A percentile compares a stretch with the other conserved stretches of the same genome.
Conservation (phyloP, 2,797 vertebrate genomes). For the Coranthus polyacanthus region DNA sequence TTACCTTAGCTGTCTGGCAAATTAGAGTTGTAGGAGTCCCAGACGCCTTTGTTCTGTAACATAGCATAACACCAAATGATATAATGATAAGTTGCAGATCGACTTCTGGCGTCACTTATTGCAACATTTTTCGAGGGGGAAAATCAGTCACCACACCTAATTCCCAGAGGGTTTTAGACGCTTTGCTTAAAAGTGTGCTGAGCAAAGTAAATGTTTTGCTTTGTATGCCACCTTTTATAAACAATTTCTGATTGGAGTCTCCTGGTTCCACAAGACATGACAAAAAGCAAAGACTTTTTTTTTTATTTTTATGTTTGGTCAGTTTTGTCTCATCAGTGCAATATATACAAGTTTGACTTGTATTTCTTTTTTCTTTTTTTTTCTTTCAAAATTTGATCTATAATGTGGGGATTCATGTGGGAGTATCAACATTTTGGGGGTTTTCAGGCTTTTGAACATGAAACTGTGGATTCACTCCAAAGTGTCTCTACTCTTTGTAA, state of each 20-base stretch:
- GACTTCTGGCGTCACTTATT: constrained; percentile 60
- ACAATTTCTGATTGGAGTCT: neutral
- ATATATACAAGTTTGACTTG: no score
- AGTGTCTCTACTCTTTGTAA: constrained; percentile 49
- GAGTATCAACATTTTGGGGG: constrained; percentile 16
- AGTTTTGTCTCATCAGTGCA: no score
- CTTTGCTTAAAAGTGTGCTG: constrained; percentile 29
- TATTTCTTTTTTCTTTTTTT: no score
- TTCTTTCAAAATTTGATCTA: constrained; percentile 3
- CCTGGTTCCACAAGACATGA: neutral
- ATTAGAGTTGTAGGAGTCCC: constrained; percentile 59
- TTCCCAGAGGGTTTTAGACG: constrained; percentile 40
- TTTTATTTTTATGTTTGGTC: no score
- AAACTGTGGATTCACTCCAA: constrained; percentile 26
- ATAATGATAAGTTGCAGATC: constrained; percentile 69
- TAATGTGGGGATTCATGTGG: constrained; percentile 2
- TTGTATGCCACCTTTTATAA: constrained; percentile 23
- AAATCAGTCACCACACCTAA: constrained; percentile 53
- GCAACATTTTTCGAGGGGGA: constrained; percentile 56
- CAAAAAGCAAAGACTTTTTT: no score
- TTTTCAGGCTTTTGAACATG: constrained; percentile 44
- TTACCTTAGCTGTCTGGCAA: constrained; percentile 60
- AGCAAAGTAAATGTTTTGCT: constrained; percentile 40
- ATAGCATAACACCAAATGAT: constrained; percentile 40
- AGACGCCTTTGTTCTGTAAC: constrained; percentile 45